Evolutionary conservation across 2,797 vertebrate genomes (phyloP).

Genomic region (Sternotherus odoratus): DNA sequence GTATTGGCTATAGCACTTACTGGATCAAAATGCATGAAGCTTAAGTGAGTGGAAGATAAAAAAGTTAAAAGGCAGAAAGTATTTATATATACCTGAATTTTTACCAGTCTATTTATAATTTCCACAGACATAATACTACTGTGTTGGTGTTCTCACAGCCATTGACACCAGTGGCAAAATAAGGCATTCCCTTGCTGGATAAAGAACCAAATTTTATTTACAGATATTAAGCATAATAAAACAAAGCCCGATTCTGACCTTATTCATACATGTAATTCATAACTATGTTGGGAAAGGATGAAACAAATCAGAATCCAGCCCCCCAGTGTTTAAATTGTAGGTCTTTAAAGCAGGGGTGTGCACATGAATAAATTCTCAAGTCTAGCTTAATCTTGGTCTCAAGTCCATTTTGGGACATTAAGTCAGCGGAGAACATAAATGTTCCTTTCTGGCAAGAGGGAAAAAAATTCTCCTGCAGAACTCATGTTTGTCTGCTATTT

Average conservation of each 20-base stretch:
- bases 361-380: fast-evolving
- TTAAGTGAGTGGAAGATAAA: neutral
- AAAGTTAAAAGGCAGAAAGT: neutral
- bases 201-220: neutral
- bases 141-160: neutral
- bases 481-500: neutral
- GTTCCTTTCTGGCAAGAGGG: fast-evolving
- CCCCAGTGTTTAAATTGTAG: neutral
- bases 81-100: neutral
- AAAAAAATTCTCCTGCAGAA: neutral
- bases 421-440: fast-evolving
- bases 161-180: neutral
- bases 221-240: neutral
- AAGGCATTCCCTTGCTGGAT: neutral
- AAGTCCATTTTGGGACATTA: neutral
- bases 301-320: neutral
- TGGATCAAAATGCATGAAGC: neutral
- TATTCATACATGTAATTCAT: fast-evolving
- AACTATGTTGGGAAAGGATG: neutral
- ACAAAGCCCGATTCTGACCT: fast-evolving
- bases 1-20: neutral
- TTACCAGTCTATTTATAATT: neutral
- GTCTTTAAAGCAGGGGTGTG: neutral
- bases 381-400: neutral
- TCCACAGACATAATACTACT: neutral